Evolutionary conservation across 2,888 invertebrate genomes (phyloP), one percentile per base, ranked within the genome.

Genomic region (Drosophila longiperda): DNA sequence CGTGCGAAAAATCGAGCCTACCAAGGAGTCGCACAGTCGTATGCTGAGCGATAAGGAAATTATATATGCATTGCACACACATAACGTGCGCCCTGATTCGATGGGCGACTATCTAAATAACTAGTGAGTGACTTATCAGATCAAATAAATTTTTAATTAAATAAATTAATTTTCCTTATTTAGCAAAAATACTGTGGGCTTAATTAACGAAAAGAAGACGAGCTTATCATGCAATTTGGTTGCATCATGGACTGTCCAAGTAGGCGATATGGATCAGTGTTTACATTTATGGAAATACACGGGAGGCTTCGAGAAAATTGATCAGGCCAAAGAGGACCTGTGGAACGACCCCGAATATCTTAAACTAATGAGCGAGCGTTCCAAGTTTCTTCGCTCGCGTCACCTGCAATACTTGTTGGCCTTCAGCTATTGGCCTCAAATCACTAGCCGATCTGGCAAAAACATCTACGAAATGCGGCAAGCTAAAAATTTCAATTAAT

Each of bases 391-490:
- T 59, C 94, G 98, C 70, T 97, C 97, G 0, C 95, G 99, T 66
- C 97, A 98, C 92, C 95, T 98, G 89, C 99, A 99, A 93, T 98
- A 99, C 92, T 94, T 99, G 73, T 94, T 99, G 76, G 96, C 98
- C 32, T 99, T 99, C 93, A 99, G 98, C 93, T 99, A 98, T 92
- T 99, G 99, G 99, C 98, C 99, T 17, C 95, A 96, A 66, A 96
- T 97, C 33, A 94, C 95, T 76, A 95, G 96, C 33, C 94, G 98
- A 34, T 93, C 94, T 0, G 95, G 95, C 3, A 94, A 94, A 69
- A 97, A 99, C 92, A 97, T 99, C 82, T 99, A 99, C 91, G 99
- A 99, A 94, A 97, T 99, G 90, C 95, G 98, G 92, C 92, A 87
- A 63, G 67, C 60, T 4, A 20, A 20, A 40, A 5, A 38, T 23